Evolutionary conservation across 1,140 invertebrate species (phyloP), one percentile per base, ranked within the genome.

Genomic region (Drosophila ambigua): DNA sequence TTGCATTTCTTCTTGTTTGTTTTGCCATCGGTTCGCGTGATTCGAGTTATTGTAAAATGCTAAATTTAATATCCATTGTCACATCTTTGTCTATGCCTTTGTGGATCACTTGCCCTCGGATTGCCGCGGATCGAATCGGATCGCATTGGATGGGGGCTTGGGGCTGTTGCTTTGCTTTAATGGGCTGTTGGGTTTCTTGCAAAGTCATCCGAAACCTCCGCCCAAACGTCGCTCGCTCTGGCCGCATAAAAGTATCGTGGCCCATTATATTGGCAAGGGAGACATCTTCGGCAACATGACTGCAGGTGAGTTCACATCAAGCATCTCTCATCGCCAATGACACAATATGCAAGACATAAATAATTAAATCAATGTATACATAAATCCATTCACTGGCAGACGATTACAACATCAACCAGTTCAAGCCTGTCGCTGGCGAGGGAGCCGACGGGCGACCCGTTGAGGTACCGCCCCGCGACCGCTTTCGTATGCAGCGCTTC

Each of bases 391-490:
- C 67, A 53, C 79, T 94, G 94, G 44, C 92, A 96, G 97, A 97
- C 80, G 92, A 97, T 66, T 93, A 98, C 72, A 97, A 98, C 90
- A 93, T 93, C 62, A 98, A 98, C 91, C 94, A 96, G 91, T 98
- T 96, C 91, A 91, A 94, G 50, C 97, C 97, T 6, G 92, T 95
- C 64, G 92, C 94, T 8, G 94, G 94, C 20, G 96, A 96, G 55
- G 97, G 97, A 2, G 94, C 94, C 79, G 95, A 96, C 76, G 97
- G 97, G 0, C 93, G 95, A 68, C 96, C 97, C 2, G 97, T 98
- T 11, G 93, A 97, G 23, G 94, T 98, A 48, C 94, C 95, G 13
- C 94, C 95, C 6, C 94, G 95, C 82, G 96, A 98, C 80, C 93
- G 95, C 55, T 93, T 95, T 24, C 93, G 94, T 80, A 96, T 97